Evolutionary conservation across 1,140 invertebrate species (phyloP).

Genomic region (Melitaea cinxia): DNA sequence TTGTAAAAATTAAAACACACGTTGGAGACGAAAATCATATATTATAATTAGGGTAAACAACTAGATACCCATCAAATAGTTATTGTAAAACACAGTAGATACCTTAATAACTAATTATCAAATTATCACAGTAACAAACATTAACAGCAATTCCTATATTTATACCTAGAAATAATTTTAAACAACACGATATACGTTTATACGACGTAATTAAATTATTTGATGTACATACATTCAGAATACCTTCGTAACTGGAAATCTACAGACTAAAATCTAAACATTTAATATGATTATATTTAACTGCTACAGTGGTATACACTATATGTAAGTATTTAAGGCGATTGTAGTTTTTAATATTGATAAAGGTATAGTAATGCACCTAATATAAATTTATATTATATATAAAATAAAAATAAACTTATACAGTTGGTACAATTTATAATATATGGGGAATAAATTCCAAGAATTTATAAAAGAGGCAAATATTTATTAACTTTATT

Average conservation of each 20-base stretch:
- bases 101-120: slow-evolving; percentile 14
- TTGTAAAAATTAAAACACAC: neutral
- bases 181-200: neutral
- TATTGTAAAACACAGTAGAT: slow-evolving; percentile 16
- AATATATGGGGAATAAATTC: too few species aligned
- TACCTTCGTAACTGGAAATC: neutral
- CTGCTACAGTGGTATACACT: neutral
- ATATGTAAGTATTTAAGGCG: too few species aligned
- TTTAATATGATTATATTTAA: neutral
- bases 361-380: too few species aligned
- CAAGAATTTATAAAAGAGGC: too few species aligned
- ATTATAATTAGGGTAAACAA: slow-evolving; percentile 22
- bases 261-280: neutral
- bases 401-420: too few species aligned
- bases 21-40: slow-evolving; percentile 1
- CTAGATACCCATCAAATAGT: slow-evolving; percentile 7
- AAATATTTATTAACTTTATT: too few species aligned
- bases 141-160: slow-evolving; percentile 14
- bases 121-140: slow-evolving; percentile 25
- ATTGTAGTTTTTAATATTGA: too few species aligned
- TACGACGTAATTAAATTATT: neutral
- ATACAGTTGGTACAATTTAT: too few species aligned
- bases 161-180: slow-evolving; percentile 12
- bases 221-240: neutral
- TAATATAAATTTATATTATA: too few species aligned